Conservation (phyloP, 2,797 vertebrate species). For the Sitta carolinensis region DNA sequence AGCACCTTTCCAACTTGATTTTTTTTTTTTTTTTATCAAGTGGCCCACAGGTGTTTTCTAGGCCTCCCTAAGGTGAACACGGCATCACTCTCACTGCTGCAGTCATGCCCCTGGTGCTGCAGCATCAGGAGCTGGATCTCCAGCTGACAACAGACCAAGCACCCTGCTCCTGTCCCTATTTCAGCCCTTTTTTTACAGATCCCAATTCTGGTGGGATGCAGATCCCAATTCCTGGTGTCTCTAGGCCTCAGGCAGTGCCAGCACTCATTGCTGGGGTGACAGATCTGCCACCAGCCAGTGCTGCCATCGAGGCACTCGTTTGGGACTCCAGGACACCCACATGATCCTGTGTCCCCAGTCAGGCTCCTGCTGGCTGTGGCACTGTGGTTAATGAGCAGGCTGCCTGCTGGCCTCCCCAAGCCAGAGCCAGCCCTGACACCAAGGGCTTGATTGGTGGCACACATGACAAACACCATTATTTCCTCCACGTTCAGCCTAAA, state of each 20-base stretch:
- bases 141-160: not conserved
- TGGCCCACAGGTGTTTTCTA: not conserved
- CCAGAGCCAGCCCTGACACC: not conserved
- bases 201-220: not conserved
- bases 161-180: not conserved
- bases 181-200: not conserved
- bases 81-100: not conserved
- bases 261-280: fast-evolving
- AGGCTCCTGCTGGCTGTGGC: not conserved
- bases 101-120: not conserved
- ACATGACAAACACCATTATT: not conserved
- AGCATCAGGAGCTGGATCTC: not conserved
- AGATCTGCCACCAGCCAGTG: not conserved
- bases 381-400: not conserved
- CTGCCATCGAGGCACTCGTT: fast-evolving
- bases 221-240: not conserved
- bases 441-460: not conserved
- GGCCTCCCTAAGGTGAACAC: not conserved
- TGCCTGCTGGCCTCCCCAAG: not conserved
- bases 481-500: not conserved
- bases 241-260: not conserved
- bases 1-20: not conserved
- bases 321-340: not conserved
- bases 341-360: not conserved
- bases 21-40: not conserved